phyloP scores from a whole-genome alignment of 2,797 vertebrate genomes.

The Neosilurus mollespiculum region DNA sequence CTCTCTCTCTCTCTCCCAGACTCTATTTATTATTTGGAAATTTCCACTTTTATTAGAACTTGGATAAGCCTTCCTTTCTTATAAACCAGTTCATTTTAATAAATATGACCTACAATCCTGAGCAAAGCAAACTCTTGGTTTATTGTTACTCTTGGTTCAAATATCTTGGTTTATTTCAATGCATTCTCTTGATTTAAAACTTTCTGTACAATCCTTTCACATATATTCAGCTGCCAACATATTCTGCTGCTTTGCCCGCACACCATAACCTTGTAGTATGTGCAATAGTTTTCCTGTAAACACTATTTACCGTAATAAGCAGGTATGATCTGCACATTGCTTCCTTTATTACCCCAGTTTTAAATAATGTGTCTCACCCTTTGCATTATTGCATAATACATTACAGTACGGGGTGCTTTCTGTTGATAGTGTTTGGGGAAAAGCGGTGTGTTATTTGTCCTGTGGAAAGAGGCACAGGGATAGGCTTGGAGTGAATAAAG shows the following conservation, averaged over 20 bases:
- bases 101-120: background rate
- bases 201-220: background rate
- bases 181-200: background rate
- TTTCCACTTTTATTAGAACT: constrained; percentile 12
- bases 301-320: constrained; percentile 33
- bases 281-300: constrained; percentile 7
- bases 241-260: background rate
- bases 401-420: constrained; percentile 30
- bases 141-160: background rate
- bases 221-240: background rate
- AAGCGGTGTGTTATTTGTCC: constrained; percentile 35
- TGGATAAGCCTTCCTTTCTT: background rate
- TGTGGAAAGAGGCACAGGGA: constrained; percentile 33
- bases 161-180: background rate
- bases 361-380: constrained; percentile 36
- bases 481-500: constrained; percentile 18
- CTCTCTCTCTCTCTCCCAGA: constrained; percentile 9
- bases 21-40: background rate
- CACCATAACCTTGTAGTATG: constrained; percentile 24
- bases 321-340: constrained; percentile 35
- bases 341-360: constrained; percentile 37
- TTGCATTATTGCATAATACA: constrained; percentile 42
- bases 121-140: background rate
- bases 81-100: constrained; percentile 15
- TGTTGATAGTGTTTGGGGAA: constrained; percentile 35